Evolutionary conservation across 1,140 invertebrate species (phyloP), one percentile per base, ranked within the genome.

Genomic region (Andricus grossulariae): DNA sequence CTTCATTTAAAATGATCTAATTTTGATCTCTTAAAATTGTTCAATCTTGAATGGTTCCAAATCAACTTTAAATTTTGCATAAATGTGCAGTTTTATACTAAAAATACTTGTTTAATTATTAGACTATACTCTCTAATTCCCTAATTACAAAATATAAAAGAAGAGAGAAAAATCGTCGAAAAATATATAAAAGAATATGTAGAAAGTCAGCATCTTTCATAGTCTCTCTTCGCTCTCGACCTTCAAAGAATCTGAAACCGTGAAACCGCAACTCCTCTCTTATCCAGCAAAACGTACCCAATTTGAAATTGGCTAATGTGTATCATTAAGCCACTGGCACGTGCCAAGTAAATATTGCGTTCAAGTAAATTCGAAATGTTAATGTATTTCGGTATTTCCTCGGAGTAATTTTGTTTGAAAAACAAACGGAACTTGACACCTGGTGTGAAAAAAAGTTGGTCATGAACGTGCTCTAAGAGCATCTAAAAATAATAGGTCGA

Each of bases 401-500:
- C 5, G 16, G 15, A 39, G 25, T n/a, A 25, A 66, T 45, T 66
- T 66, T 16, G 21, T 66, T 66, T 39, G 25, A 66, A 66, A 32
- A 57, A 57, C 19, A 57, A 66, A 66, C 12, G 25, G 16, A 32
- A 21, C 15, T 32, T 39, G 57, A 21, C 6, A 60, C 32, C 25
- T 32, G 8, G 6, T 60, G 21, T 16, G 72, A 77, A 82, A 83
- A 74, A 73, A 71, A 81, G 60, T 82, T 89, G 82, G 82, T 88
- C 85, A 87, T 89, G 84, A 89, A 88, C 85, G 83, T 83, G 80
- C 75, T 72, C 73, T 81, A 74, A 78, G 57, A 79, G 81, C 75
- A 60, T 75, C 85, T 87, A 88, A 88, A 90, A 89, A 89, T 90
- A 89, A 83, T 78, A 50, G 50, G 83, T 85, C 84, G 87, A 90